Conservation (phyloP, 1,140 invertebrate species). For the Sarcophaga bullata region DNA sequence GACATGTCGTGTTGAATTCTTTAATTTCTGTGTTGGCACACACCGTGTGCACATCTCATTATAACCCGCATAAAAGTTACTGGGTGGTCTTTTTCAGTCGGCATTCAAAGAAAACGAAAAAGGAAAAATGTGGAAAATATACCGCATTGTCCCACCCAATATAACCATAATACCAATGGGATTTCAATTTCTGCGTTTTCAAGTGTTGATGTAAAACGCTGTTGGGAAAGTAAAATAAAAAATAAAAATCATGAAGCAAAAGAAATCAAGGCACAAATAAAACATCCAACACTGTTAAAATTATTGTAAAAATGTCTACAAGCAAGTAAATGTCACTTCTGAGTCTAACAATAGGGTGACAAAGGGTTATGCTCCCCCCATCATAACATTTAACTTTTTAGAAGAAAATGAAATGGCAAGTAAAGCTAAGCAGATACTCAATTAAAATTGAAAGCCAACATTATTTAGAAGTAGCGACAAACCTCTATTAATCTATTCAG, state of each 20-base stretch:
- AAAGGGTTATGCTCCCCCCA: neutral
- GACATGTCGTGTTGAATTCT: neutral
- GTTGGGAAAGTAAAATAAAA: conserved; percentile 4
- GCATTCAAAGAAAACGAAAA: neutral
- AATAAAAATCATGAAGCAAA: neutral
- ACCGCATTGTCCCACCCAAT: neutral
- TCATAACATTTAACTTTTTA: neutral
- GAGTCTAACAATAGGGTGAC: neutral
- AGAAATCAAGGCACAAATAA: neutral
- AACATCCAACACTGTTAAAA: neutral
- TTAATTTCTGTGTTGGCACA: neutral
- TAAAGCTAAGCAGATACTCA: neutral
- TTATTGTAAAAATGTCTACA: neutral
- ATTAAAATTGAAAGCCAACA: neutral
- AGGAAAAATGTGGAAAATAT: neutral
- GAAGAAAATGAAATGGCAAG: conserved; percentile 1
- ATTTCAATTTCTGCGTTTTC: neutral
- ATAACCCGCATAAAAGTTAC: neutral
- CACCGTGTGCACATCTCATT: neutral
- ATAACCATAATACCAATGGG: conserved; percentile 12
- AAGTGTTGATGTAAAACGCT: neutral
- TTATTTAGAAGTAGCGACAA: neutral
- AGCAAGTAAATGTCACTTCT: neutral
- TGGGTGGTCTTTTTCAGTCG: neutral
- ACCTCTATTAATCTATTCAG: neutral